These are phyloP conservation scores for Orgyia antiqua DNA, from an alignment of 2,888 invertebrate genomes.

Conservation along the genomic window DNA sequence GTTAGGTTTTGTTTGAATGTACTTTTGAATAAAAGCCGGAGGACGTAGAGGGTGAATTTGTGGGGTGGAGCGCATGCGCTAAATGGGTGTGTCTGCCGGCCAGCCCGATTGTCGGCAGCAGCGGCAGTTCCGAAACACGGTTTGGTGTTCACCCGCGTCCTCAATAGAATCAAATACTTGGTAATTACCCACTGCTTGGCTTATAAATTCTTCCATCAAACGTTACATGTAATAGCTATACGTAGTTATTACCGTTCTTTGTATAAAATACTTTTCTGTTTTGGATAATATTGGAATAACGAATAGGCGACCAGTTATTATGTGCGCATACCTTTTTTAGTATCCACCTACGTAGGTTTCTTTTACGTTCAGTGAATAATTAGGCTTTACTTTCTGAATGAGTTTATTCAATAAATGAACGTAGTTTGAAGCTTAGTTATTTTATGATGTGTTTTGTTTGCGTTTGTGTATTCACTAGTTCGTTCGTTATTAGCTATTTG, in stretches of 20 bases:
- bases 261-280: slow-evolving; percentile 6
- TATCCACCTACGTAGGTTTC: slow-evolving; percentile 33
- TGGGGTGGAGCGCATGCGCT: slow-evolving; percentile 59
- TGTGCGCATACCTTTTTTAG: slow-evolving; percentile 46
- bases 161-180: slow-evolving; percentile 24
- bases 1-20: slow-evolving; percentile 22
- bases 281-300: slow-evolving; percentile 17
- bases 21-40: slow-evolving; percentile 23
- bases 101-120: slow-evolving; percentile 45
- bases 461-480: too few species aligned
- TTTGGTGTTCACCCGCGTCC: slow-evolving; percentile 32
- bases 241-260: slow-evolving; percentile 6
- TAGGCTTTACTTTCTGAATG: slow-evolving; percentile 7
- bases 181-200: slow-evolving; percentile 33
- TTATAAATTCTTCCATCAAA: neutral
- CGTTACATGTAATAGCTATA: neutral
- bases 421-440: too few species aligned
- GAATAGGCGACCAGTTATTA: slow-evolving; percentile 32
- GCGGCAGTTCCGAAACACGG: slow-evolving; percentile 59
- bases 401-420: too few species aligned
- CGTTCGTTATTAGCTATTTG: too few species aligned
- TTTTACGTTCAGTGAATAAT: neutral
- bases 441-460: too few species aligned
- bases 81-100: slow-evolving; percentile 64
- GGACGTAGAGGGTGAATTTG: slow-evolving; percentile 31